Evolutionary conservation across 2,113 vertebrate species (phyloP), one percentile per base, ranked within the genome.

Genomic region (Paedocypris sp.): DNA sequence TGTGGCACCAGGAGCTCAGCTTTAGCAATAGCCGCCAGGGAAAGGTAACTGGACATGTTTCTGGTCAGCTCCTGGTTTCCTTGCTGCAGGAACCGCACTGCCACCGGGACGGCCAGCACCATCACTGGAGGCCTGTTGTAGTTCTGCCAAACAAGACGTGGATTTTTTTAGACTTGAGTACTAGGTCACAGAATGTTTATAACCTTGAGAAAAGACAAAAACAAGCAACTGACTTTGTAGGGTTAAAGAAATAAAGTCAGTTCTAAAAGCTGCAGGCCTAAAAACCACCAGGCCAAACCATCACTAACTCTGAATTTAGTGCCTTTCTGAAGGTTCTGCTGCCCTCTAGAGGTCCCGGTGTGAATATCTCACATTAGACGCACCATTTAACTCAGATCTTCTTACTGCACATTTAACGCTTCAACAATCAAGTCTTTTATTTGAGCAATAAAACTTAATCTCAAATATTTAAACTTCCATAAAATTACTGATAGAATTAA

Each of bases 41-140:
- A 94, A 9, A 97, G 85, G 45, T 94, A 97, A 66, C 87, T 98
- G 16, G 93, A 93, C 92, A 99, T 91, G 76, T 91, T 96, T 49
- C 90, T 86, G 75, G 90, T 89, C 68, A 99, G 83, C 36, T 96
- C 93, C 69, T 79, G 84, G 58, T 85, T 91, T 18, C 91, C 88
- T 62, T 86, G 77, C 73, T 88, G 90, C 28, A 99, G 88, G 76
- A 97, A 99, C 2, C 84, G 90, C 71, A 97, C 91, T 0, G 94
- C 95, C 10, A 95, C 88, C 0, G 93, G 95, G n/a, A 99, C 86
- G 0, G 92, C 95, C 45, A 98, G 70, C 2, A 79, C 86, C 93
- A 95, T 97, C 39, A 97, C 84, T 0, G 88, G 82, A 1, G 89
- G 86, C 36, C 64, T 82, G 54, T 83, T 90, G 79, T 98, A 98